These are phyloP conservation scores for Garrulus glandarius DNA, from an alignment of 2,797 vertebrate species.

Conservation along the genomic window DNA sequence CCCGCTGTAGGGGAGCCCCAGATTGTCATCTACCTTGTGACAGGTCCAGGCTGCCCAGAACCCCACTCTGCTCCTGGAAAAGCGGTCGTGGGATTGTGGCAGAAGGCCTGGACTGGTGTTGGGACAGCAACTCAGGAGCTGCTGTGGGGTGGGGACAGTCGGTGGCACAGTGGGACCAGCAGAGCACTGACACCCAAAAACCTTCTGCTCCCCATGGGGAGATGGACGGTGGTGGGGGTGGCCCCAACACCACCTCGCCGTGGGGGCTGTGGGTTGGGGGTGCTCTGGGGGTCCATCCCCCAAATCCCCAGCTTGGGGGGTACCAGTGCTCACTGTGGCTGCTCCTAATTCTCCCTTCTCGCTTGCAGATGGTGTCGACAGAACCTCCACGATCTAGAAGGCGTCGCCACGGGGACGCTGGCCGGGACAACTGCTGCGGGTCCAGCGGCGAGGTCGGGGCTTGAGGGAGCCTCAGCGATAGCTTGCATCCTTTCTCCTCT, in stretches of 20 bases:
- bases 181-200: background rate
- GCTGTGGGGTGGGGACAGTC: background rate
- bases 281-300: background rate
- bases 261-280: background rate
- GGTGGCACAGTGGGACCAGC: background rate
- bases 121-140: rapidly evolving
- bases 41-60: background rate
- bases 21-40: background rate
- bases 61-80: background rate
- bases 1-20: rapidly evolving
- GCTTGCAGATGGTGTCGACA: slow-evolving; percentile 89
- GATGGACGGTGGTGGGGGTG: background rate
- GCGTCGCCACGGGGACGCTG: slow-evolving; percentile 72
- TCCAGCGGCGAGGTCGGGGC: slow-evolving; percentile 74
- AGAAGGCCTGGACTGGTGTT: rapidly evolving
- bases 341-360: background rate
- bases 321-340: background rate
- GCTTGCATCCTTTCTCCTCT: slow-evolving; percentile 61
- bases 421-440: slow-evolving; percentile 78
- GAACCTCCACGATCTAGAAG: slow-evolving; percentile 93
- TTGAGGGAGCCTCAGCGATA: slow-evolving; percentile 67
- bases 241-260: rapidly evolving
- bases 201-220: background rate
- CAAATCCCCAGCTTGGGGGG: background rate
- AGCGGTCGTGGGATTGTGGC: rapidly evolving